Base-by-base conservation (phyloP, 53 echinoderm and acorn worm genomes). In the Mesocentrotus franciscanus region DNA sequence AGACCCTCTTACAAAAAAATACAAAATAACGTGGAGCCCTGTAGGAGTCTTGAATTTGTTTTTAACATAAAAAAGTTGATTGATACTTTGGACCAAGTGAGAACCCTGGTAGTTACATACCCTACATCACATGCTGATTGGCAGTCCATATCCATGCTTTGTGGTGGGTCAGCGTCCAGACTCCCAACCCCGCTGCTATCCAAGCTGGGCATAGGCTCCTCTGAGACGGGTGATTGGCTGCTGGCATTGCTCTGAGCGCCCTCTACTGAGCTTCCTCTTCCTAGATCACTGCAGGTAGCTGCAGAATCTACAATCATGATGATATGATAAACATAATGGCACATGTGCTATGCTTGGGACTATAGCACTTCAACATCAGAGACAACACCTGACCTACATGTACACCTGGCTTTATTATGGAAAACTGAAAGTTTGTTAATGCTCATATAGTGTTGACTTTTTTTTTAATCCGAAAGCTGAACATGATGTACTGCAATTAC, bases 81-180 rank as follows among this genome's bases (percentile, higher is more conserved):
- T 49, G 49, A 49, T 49, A 49, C 7, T 62, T 8, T 62, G 15
- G 18, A 12, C 18, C 18, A 62, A 16, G 62, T 62, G 18, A 16
- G 62, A 62, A 62, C 18, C 49, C 49, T 62, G 62, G 62, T 62
- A 34, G 79, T 70, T 26, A 96, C 95, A 90, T 95, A 98, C 98
- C 98, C 96, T 90, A 95, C 92, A 85, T 97, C 97, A 85, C 96
- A 97, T 11, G 87, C 74, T 56, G 95, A 90, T 16, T 96, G 95
- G 42, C 95, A 96, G 91, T 98, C 99, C 92, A 99, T 96, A 32
- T 99, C 99, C 97, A 99, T 96, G 59, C 96, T 96, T 26, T 97
- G 98, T 72, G 96, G 97, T 30, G 85, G 95, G 33, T 96, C 97
- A 15, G 96, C 71, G 20, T 97, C 98, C 27, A 97, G 64, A 71